Evolutionary conservation across 2,888 invertebrate genomes (phyloP).

Genomic region (Dinocampus coccinellae): DNA sequence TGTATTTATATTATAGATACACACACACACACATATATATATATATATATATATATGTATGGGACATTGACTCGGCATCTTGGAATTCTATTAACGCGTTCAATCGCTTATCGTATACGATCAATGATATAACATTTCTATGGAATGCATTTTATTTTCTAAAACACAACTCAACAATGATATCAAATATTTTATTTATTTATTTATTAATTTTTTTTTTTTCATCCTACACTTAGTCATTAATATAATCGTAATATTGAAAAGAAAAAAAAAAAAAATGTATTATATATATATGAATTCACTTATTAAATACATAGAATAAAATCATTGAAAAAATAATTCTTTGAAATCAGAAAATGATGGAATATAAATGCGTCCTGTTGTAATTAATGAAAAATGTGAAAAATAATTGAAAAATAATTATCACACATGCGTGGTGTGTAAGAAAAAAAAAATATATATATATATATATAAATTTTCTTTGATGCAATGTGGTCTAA

Average conservation of each 20-base stretch:
- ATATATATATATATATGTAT: conserved; percentile 9
- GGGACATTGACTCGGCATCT: conserved; percentile 1
- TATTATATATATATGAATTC: neutral
- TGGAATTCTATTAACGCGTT: conserved; percentile 32
- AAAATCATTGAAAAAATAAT: neutral
- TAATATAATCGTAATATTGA: neutral
- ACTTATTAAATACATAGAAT: neutral
- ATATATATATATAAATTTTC: neutral
- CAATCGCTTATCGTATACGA: conserved; percentile 16
- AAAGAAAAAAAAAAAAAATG: neutral
- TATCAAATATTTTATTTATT: too few relatives aligned
- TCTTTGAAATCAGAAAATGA: neutral
- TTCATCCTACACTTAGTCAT: neutral
- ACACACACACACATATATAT: neutral
- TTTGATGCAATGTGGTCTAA: conserved; percentile 17
- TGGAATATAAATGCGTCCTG: neutral
- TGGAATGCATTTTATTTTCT: neutral
- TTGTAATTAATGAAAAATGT: conserved; percentile 8
- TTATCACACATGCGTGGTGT: neutral
- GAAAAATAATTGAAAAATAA: conserved; percentile 7
- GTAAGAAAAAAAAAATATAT: neutral
- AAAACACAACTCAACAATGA: neutral
- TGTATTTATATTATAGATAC: neutral
- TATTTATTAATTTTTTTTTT: neutral
- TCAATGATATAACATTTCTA: neutral